A percentile compares a stretch with the other conserved stretches of the same genome.
Evolutionary conservation across 2,888 invertebrate genomes (phyloP).

Genomic region (Netelia virgata): DNA sequence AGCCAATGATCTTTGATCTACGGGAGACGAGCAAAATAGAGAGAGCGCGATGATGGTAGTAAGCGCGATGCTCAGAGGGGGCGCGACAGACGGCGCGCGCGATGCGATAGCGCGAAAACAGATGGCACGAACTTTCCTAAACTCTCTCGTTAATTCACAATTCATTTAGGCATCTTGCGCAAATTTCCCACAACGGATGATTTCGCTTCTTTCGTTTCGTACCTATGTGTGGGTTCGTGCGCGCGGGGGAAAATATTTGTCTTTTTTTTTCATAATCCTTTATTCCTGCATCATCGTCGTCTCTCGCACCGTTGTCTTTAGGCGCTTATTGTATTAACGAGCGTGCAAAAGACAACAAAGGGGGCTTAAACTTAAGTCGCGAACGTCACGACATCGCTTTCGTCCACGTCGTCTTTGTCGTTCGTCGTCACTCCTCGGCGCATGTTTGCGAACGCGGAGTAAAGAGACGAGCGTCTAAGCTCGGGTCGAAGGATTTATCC

Average conservation of each 20-base stretch:
- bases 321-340: slow-evolving; percentile 40
- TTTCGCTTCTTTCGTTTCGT: too few relatives aligned
- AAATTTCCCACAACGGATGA: too few relatives aligned
- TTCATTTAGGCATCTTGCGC: too few relatives aligned
- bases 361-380: slow-evolving; percentile 10
- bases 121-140: not conserved
- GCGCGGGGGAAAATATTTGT: not conserved
- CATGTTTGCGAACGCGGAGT: not conserved
- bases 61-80: not conserved
- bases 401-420: slow-evolving; percentile 9
- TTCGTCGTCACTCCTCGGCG: not conserved
- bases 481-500: slow-evolving; percentile 7
- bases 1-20: slow-evolving; percentile 8
- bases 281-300: slow-evolving; percentile 15
- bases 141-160: not conserved
- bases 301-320: not conserved
- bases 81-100: not conserved
- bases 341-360: slow-evolving; percentile 33
- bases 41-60: not conserved
- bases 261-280: not conserved
- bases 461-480: slow-evolving; percentile 33
- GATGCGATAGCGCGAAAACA: not conserved
- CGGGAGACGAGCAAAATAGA: not conserved
- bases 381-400: slow-evolving; percentile 3
- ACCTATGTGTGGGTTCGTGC: not conserved